phyloP scores from a whole-genome alignment of 2,113 vertebrate species.

The Dasyurus viverrinus region DNA sequence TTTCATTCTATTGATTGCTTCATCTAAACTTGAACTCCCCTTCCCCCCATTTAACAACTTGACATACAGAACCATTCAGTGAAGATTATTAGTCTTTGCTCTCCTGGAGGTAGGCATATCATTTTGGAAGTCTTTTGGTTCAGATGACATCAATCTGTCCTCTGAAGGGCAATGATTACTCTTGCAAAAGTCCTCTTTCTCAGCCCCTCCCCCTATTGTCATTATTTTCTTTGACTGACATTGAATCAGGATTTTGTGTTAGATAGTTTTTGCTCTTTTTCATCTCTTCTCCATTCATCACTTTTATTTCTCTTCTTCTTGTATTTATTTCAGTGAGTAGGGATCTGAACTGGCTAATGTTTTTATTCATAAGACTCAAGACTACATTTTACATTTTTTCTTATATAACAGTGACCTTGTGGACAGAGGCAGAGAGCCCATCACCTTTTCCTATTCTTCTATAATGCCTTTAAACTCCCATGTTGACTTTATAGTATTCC shows the following conservation, averaged over 20 bases:
- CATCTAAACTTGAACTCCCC: slow-evolving; percentile 66
- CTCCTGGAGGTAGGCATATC: slow-evolving; percentile 61
- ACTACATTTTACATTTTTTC: slow-evolving; percentile 11
- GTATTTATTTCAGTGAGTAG: not conserved
- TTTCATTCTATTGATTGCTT: slow-evolving; percentile 64
- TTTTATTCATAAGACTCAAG: not conserved
- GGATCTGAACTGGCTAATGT: not conserved
- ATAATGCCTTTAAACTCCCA: slow-evolving; percentile 3
- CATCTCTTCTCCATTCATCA: slow-evolving; percentile 2
- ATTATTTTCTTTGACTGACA: slow-evolving; percentile 32
- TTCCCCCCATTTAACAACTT: slow-evolving; percentile 8
- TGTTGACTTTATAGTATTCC: slow-evolving; percentile 19
- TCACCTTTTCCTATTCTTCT: not conserved
- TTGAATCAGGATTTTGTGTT: slow-evolving; percentile 57
- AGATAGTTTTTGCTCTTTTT: slow-evolving; percentile 54
- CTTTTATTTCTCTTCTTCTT: not conserved
- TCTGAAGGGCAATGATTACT: slow-evolving; percentile 23
- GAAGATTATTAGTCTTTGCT: slow-evolving; percentile 75
- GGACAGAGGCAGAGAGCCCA: not conserved
- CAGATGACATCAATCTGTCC: slow-evolving; percentile 63
- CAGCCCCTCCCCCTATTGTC: slow-evolving; percentile 57
- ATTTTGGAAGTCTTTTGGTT: slow-evolving; percentile 71
- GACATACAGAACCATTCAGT: slow-evolving; percentile 34
- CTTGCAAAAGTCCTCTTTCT: slow-evolving; percentile 40
- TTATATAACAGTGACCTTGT: slow-evolving; percentile 8